A percentile compares a stretch with the other conserved stretches of the same genome.
Evolutionary conservation across 35 echinoderm and acorn worm species (phyloP).

Genomic region (Lytechinus pictus): DNA sequence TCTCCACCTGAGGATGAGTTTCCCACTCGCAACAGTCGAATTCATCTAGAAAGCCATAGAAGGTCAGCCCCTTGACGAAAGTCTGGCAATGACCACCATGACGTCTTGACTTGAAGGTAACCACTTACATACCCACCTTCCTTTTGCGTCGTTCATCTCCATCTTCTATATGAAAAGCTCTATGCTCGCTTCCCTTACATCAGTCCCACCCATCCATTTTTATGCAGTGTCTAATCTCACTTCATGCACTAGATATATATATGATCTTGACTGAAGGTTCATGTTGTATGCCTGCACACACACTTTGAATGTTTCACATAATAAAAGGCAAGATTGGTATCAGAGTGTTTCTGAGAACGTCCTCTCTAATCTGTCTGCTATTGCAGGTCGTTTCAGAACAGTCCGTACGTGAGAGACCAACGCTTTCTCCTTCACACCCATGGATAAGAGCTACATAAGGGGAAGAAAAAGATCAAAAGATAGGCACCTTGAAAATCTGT

Average conservation of each 20-base stretch:
- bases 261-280: neutral
- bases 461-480: constrained; percentile 20
- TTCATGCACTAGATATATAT: neutral
- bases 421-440: constrained; percentile 83
- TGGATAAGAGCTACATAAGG: constrained; percentile 70
- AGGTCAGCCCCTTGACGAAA: neutral
- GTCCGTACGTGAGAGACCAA: constrained; percentile 71
- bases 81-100: neutral
- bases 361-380: constrained; percentile 77
- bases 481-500: neutral
- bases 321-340: constrained; percentile 51
- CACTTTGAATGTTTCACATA: neutral
- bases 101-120: neutral
- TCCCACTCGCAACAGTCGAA: too few relatives aligned
- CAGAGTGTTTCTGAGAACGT: constrained; percentile 55
- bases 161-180: neutral
- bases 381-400: constrained; percentile 76
- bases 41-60: neutral
- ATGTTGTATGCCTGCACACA: neutral
- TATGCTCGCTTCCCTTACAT: neutral
- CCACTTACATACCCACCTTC: neutral
- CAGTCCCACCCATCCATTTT: neutral
- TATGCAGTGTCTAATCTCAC: neutral
- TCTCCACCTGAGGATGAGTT: too few relatives aligned
- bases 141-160: neutral